phyloP scores from a whole-genome alignment of 1,140 invertebrate species.

The Drosophila seguyi region DNA sequence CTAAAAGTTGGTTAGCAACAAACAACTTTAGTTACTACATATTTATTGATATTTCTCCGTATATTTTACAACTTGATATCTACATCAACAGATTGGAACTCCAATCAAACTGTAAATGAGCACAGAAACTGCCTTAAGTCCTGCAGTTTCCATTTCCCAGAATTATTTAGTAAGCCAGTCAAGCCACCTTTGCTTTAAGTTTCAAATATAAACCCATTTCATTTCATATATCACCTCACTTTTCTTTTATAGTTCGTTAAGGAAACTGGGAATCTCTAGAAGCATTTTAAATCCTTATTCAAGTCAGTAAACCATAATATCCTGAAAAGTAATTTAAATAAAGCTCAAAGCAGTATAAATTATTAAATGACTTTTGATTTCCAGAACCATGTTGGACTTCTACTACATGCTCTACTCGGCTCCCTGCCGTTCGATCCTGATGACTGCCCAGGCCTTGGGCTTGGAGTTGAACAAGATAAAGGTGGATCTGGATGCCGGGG shows the following conservation, averaged over 20 bases:
- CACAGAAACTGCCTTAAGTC: neutral
- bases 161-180: neutral
- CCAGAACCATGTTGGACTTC: slow-evolving; percentile 82
- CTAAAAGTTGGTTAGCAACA: slow-evolving; percentile 3
- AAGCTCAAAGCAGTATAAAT: neutral
- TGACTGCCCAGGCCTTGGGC: slow-evolving; percentile 89
- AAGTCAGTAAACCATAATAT: neutral
- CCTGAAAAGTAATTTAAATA: neutral
- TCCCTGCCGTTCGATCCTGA: slow-evolving; percentile 89
- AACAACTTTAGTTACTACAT: neutral
- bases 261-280: neutral
- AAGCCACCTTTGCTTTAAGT: neutral
- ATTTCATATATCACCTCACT: neutral
- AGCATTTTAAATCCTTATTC: neutral
- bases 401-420: slow-evolving; percentile 90
- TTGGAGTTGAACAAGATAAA: slow-evolving; percentile 90
- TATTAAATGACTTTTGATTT: neutral
- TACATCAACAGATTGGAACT: neutral
- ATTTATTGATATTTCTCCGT: neutral
- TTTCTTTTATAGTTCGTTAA: neutral
- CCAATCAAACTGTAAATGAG: neutral
- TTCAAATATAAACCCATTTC: neutral
- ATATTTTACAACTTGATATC: neutral
- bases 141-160: neutral
- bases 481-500: slow-evolving; percentile 87